Conservation (phyloP, 2,113 vertebrate species). For the Eurypyga helias region DNA sequence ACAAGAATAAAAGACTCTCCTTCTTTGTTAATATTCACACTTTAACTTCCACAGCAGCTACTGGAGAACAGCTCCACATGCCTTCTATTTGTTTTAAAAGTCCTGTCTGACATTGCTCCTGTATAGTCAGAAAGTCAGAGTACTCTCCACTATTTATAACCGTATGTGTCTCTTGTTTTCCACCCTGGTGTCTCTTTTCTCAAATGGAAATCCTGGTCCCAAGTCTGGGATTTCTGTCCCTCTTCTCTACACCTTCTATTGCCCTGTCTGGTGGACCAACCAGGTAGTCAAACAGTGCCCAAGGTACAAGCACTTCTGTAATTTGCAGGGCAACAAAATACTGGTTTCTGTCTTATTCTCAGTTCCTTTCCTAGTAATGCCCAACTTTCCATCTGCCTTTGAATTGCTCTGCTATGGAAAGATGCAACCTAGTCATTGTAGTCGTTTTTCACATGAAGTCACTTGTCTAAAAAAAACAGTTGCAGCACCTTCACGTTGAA, state of each 20-base stretch:
- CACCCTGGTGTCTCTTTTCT: background rate
- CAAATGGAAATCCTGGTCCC: background rate
- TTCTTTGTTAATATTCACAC: background rate
- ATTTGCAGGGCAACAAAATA: background rate
- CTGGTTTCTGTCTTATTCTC: background rate
- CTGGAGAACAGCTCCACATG: background rate
- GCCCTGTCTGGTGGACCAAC: background rate
- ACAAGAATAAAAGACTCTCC: background rate
- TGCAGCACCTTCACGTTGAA: background rate
- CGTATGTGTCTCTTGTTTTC: background rate
- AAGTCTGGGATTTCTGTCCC: background rate
- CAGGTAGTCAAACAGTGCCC: accelerated
- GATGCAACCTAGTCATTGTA: background rate
- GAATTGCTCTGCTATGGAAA: background rate
- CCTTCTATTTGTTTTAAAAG: background rate
- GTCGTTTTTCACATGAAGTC: background rate
- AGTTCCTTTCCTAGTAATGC: background rate
- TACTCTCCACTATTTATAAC: background rate
- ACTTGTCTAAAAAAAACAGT: background rate
- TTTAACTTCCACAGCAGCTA: background rate
- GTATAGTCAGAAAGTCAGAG: background rate
- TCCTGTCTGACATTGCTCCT: background rate
- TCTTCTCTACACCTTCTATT: background rate
- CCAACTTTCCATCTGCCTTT: background rate
- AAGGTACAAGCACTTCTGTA: background rate